Conservation (phyloP, 2,113 vertebrate genomes). For the Sander lucioperca region DNA sequence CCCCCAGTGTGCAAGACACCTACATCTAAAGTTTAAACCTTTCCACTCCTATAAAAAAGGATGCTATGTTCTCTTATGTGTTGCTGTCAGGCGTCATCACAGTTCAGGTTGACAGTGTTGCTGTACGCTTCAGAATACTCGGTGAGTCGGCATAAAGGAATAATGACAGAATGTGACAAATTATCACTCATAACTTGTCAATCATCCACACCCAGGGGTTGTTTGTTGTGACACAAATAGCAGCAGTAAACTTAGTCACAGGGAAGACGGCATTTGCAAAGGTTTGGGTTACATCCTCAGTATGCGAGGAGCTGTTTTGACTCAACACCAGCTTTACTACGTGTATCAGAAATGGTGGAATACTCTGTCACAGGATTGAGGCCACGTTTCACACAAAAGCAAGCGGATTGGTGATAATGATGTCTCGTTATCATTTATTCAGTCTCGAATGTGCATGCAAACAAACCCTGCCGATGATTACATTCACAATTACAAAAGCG, state of each 20-base stretch:
- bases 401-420: slow-evolving; percentile 46
- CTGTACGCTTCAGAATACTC: slow-evolving; percentile 28
- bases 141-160: slow-evolving; percentile 56
- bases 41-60: slow-evolving; percentile 22
- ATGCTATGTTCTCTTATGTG: slow-evolving; percentile 37
- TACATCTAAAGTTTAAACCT: slow-evolving; percentile 55
- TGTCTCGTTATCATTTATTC: slow-evolving; percentile 53
- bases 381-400: slow-evolving; percentile 37
- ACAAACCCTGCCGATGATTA: slow-evolving; percentile 49
- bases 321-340: slow-evolving; percentile 13
- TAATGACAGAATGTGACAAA: slow-evolving; percentile 72
- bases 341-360: slow-evolving; percentile 26
- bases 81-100: slow-evolving; percentile 61
- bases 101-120: slow-evolving; percentile 39
- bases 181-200: slow-evolving; percentile 73
- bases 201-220: slow-evolving; percentile 68
- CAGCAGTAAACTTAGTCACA: slow-evolving; percentile 58
- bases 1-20: not conserved
- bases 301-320: slow-evolving; percentile 22
- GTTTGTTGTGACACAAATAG: slow-evolving; percentile 78
- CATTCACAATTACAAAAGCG: slow-evolving; percentile 38
- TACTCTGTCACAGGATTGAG: slow-evolving; percentile 1
- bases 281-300: slow-evolving; percentile 52
- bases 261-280: slow-evolving; percentile 65
- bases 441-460: slow-evolving; percentile 11